Conservation (phyloP, 2,888 invertebrate species). For the Gerris lacustris region DNA sequence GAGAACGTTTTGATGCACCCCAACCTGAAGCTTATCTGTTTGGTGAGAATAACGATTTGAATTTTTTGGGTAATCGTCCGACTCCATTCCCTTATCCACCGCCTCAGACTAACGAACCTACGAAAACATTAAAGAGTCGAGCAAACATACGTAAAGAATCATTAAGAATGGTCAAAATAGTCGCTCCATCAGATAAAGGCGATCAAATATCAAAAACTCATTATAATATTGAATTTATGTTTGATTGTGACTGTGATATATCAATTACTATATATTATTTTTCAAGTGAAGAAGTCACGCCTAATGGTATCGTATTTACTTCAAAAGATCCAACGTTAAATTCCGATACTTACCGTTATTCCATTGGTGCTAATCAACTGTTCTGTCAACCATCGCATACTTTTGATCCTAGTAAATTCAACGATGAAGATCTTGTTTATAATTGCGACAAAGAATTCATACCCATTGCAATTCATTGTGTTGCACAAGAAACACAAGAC, state of each 20-base stretch:
- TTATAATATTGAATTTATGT: slow-evolving; percentile 93
- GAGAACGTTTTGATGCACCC: slow-evolving; percentile 92
- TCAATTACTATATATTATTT: slow-evolving; percentile 92
- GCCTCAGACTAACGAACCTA: slow-evolving; percentile 91
- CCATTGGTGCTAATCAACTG: slow-evolving; percentile 85
- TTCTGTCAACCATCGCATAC: slow-evolving; percentile 82
- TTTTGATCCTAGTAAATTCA: slow-evolving; percentile 74
- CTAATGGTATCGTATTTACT: slow-evolving; percentile 65
- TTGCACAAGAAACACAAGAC: slow-evolving; percentile 75
- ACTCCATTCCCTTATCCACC: slow-evolving; percentile 95
- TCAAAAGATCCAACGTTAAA: slow-evolving; percentile 58
- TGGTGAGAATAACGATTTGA: slow-evolving; percentile 95
- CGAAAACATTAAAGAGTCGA: slow-evolving; percentile 87
- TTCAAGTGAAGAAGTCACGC: slow-evolving; percentile 81
- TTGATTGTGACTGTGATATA: slow-evolving; percentile 90
- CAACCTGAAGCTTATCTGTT: slow-evolving; percentile 96
- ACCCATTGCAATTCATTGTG: slow-evolving; percentile 89
- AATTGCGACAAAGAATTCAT: slow-evolving; percentile 74
- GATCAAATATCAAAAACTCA: slow-evolving; percentile 33
- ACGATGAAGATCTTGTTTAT: slow-evolving; percentile 71
- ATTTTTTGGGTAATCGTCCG: slow-evolving; percentile 87
- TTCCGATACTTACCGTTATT: slow-evolving; percentile 88
- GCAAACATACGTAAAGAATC: slow-evolving; percentile 97
- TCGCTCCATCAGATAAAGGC: slow-evolving; percentile 42
- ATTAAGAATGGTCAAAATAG: slow-evolving; percentile 69